Base-by-base conservation (phyloP, 2,888 invertebrate species). In the Strigamia maritima region DNA sequence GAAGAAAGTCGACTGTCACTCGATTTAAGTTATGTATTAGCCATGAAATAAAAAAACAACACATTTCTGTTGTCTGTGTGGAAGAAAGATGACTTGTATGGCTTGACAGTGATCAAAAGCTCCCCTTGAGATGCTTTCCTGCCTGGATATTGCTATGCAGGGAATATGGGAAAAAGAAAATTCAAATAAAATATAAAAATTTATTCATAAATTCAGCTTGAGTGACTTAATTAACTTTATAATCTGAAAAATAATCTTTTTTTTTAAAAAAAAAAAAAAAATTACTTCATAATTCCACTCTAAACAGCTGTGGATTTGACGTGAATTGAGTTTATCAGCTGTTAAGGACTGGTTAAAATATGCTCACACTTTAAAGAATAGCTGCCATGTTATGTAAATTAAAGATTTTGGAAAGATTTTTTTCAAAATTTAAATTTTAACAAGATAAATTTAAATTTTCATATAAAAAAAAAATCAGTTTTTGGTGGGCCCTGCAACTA, bases 111-210 rank as follows among this genome's bases (percentile, higher is more conserved):
- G 65, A 65, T 65, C 65, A 65, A 65, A 65, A 65, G 65, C 65
- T 65, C 28, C 65, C 65, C 65, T 65, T 24, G 65, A 65, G 65
- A 65, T 65, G 65, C 65, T 65, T 65, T 65, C 65, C 65, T 65
- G 65, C 65, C 65, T 26, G 12, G 24, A 24, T 26, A 26, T 24
- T 65, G 65, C 65, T 28, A 65, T 65, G 65, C 65, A 24, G 65
- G 65, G 26, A 65, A 65, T 65, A 26, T 12, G 14, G 16, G 24
- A 26, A 7, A 2, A 10, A 65, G 24, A 65, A 65, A 24, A 65
- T 2, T 26, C 65, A 26, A 26, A 40, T 10, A 16, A 65, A 65
- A 65, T 65, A 24, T 24, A 65, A 65, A 26, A 8, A 28, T 28
- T 65, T 26, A 65, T 65, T 65, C 65, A 65, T 65, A 65, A 65